phyloP scores from a whole-genome alignment of 2,888 invertebrate species.

The Campoplex capitator region DNA sequence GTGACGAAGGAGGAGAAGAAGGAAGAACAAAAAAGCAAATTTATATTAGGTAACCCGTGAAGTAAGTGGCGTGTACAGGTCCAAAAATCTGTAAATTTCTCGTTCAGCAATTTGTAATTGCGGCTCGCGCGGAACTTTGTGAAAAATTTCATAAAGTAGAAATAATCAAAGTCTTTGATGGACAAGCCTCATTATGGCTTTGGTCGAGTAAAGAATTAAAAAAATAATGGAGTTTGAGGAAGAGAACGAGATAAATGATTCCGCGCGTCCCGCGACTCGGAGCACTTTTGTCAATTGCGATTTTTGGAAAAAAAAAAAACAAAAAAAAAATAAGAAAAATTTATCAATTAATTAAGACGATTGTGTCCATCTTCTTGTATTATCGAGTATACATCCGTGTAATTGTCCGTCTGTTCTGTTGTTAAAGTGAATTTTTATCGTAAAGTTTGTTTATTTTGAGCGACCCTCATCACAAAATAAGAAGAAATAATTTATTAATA shows the following conservation, averaged over 20 bases:
- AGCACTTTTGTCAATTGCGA: constrained; percentile 83
- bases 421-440: constrained; percentile 83
- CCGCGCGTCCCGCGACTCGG: constrained; percentile 81
- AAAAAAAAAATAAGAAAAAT: constrained; percentile 67
- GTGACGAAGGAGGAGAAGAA: constrained; percentile 19
- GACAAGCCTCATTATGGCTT: background rate
- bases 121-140: constrained; percentile 78
- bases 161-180: background rate
- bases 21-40: constrained; percentile 76
- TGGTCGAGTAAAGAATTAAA: constrained; percentile 35
- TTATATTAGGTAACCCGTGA: constrained; percentile 82
- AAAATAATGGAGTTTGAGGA: constrained; percentile 34
- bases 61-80: constrained; percentile 81
- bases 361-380: constrained; percentile 75
- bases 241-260: constrained; percentile 70
- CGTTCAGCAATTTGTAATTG: constrained; percentile 80
- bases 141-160: background rate
- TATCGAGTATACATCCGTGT: constrained; percentile 76
- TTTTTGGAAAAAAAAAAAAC: constrained; percentile 78
- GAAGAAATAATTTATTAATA: constrained; percentile 84
- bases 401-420: constrained; percentile 81
- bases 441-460: constrained; percentile 83
- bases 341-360: constrained; percentile 69
- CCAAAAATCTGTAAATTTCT: constrained; percentile 80
- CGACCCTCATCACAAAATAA: constrained; percentile 82